Conservation (phyloP, 2,888 invertebrate genomes). For the Abrostola triplasia region DNA sequence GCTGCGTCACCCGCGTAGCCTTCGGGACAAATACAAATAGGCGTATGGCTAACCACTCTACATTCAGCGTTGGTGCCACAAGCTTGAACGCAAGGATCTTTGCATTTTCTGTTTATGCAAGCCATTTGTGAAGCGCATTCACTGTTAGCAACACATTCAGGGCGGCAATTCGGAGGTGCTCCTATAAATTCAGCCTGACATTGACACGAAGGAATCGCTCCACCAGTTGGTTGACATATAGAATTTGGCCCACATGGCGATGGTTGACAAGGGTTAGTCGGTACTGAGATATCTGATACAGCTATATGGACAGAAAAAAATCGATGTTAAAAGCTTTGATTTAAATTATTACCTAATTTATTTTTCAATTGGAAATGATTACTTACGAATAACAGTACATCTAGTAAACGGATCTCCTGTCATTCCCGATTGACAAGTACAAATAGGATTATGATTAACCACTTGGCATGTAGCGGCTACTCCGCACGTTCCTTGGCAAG, state of each 20-base stretch:
- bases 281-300: conserved; percentile 67
- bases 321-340: background rate
- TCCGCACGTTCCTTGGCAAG: conserved; percentile 94
- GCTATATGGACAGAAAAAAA: conserved; percentile 62
- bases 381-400: conserved; percentile 87
- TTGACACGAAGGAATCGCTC: conserved; percentile 90
- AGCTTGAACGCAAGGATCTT: conserved; percentile 92
- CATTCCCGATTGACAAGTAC: conserved; percentile 90
- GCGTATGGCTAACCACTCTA: conserved; percentile 92
- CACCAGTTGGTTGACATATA: conserved; percentile 88
- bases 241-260: conserved; percentile 94
- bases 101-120: conserved; percentile 93
- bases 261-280: conserved; percentile 90
- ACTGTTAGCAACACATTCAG: conserved; percentile 92
- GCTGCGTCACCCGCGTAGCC: conserved; percentile 94
- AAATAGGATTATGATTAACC: conserved; percentile 92
- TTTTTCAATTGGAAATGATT: background rate
- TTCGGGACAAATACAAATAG: conserved; percentile 91
- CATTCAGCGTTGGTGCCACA: conserved; percentile 93
- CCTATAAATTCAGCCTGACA: conserved; percentile 91
- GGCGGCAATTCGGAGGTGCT: conserved; percentile 91
- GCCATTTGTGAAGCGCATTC: conserved; percentile 91
- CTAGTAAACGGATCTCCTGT: conserved; percentile 91
- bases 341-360: background rate
- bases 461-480: conserved; percentile 92